phyloP scores from a whole-genome alignment of 2,888 invertebrate species.

The Spicauda simplicius region DNA sequence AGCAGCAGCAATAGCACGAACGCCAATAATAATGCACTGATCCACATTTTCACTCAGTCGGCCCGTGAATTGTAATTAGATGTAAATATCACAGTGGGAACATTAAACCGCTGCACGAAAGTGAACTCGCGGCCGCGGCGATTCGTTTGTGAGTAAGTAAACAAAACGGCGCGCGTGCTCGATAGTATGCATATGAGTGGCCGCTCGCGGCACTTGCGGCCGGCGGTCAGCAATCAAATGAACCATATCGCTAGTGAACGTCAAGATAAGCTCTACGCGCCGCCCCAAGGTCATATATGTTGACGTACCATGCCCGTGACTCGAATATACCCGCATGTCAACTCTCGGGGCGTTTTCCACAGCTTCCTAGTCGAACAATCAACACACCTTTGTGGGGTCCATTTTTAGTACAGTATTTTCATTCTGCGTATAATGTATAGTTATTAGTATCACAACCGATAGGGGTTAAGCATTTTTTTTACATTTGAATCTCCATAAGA shows the following conservation, averaged over 20 bases:
- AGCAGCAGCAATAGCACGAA: conserved; percentile 57
- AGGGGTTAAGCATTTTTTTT: too few species aligned
- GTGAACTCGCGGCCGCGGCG: conserved; percentile 42
- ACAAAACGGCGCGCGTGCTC: conserved; percentile 60
- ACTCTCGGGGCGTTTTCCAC: conserved; percentile 49
- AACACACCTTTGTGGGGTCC: not conserved
- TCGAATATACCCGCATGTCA: conserved; percentile 65
- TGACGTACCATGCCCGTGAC: conserved; percentile 71
- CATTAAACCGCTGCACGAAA: conserved; percentile 33
- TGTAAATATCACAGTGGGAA: conserved; percentile 24
- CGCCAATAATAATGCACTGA: conserved; percentile 55
- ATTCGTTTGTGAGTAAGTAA: conserved; percentile 64
- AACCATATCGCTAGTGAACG: conserved; percentile 57
- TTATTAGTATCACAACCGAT: too few species aligned
- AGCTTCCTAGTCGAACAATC: conserved; percentile 24
- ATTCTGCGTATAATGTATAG: too few species aligned
- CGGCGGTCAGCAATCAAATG: conserved; percentile 64
- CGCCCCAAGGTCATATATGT: conserved; percentile 67
- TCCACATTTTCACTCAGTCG: conserved; percentile 49
- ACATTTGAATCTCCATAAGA: too few species aligned
- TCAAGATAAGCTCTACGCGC: conserved; percentile 70
- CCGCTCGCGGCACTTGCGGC: conserved; percentile 48
- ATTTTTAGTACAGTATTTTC: not conserved
- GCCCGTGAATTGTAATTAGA: conserved; percentile 14
- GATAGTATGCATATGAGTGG: conserved; percentile 42